These are phyloP conservation scores for Penaeus indicus DNA, from an alignment of 1,140 invertebrate genomes.

Conservation along the genomic window DNA sequence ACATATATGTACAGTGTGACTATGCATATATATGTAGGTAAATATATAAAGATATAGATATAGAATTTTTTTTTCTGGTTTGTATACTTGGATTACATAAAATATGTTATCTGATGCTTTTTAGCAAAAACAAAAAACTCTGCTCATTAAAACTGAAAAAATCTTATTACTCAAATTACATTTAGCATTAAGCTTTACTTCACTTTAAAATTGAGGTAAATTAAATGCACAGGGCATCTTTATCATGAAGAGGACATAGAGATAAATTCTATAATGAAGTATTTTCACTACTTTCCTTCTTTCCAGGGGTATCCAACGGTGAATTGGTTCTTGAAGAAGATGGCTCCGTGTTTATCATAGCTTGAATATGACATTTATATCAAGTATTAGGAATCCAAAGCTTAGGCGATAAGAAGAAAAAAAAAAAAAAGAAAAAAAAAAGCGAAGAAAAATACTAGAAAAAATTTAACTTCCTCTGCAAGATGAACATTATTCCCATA, in stretches of 20 bases:
- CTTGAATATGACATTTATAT: conserved; percentile 62
- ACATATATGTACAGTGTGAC: not conserved
- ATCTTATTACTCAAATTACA: too few species aligned
- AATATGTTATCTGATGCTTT: not conserved
- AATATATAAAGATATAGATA: not conserved
- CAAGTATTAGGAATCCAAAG: conserved; percentile 65
- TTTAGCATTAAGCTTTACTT: too few species aligned
- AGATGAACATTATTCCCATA: conserved; percentile 57
- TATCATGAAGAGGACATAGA: too few species aligned
- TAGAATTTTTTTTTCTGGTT: not conserved
- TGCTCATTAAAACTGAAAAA: too few species aligned
- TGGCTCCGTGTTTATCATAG: conserved; percentile 54
- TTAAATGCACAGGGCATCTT: too few species aligned
- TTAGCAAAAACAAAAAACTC: too few species aligned
- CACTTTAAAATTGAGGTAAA: too few species aligned
- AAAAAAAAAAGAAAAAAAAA: conserved; percentile 20
- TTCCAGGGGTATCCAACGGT: conserved; percentile 51
- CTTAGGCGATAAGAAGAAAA: conserved; percentile 49
- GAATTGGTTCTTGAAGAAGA: conserved; percentile 41
- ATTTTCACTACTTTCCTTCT: not conserved
- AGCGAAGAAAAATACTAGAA: conserved; percentile 35
- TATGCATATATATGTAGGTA: not conserved
- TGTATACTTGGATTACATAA: not conserved
- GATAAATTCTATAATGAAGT: not conserved
- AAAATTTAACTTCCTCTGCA: conserved; percentile 52